These are phyloP conservation scores for Melanotaenia maccullochi DNA, from an alignment of 2,797 vertebrate genomes.

Conservation along the genomic window DNA sequence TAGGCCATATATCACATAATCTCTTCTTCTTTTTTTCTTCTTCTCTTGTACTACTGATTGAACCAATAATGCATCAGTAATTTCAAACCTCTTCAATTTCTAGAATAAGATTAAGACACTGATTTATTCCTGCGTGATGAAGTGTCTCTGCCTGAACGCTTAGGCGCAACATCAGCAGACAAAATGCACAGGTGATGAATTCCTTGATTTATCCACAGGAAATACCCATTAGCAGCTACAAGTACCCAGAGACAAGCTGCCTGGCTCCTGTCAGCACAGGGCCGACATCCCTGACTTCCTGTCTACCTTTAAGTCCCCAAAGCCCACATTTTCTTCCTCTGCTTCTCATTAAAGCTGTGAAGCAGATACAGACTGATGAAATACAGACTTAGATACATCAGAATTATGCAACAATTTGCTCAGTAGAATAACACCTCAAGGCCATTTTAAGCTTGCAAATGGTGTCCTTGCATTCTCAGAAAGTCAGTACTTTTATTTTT, in stretches of 20 bases:
- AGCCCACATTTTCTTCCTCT: constrained; percentile 22
- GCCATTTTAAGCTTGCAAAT: neutral
- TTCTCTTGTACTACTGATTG: constrained; percentile 16
- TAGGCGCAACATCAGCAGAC: neutral
- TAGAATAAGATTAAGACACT: neutral
- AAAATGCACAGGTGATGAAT: neutral
- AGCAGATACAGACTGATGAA: constrained; percentile 29
- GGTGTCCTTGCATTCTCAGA: neutral
- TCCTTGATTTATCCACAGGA: constrained; percentile 35
- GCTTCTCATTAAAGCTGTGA: constrained; percentile 34
- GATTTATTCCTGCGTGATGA: neutral
- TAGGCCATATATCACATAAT: constrained; percentile 45
- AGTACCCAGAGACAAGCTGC: constrained; percentile 18
- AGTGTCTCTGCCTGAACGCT: neutral
- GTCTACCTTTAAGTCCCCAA: constrained; percentile 53
- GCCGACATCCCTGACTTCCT: constrained; percentile 57
- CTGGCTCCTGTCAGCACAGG: constrained; percentile 43
- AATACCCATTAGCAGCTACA: constrained; percentile 10
- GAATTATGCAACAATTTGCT: constrained; percentile 15
- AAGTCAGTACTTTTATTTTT: neutral
- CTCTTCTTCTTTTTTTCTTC: constrained; percentile 15
- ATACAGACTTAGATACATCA: constrained; percentile 5
- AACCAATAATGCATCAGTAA: neutral
- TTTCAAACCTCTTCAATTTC: neutral
- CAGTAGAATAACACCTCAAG: neutral